Conservation (phyloP, 2,888 invertebrate genomes). For the Thyatira batis region DNA sequence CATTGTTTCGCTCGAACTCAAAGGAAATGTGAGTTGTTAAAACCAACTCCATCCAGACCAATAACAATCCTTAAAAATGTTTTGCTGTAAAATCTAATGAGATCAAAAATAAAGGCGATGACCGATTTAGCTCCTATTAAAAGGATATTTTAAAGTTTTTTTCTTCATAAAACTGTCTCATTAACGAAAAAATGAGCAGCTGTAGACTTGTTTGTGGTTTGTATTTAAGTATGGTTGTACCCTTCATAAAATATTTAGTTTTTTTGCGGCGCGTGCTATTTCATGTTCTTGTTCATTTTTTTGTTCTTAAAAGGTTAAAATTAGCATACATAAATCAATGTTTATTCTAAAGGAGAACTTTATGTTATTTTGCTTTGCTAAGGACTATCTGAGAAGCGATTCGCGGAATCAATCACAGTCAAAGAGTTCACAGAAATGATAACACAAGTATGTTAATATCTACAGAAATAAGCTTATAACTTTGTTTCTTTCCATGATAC, state of each 20-base stretch:
- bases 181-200: background rate
- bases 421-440: background rate
- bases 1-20: no score
- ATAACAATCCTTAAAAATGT: background rate
- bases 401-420: background rate
- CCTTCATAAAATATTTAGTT: background rate
- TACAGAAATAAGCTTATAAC: constrained; percentile 3
- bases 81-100: background rate
- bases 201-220: background rate
- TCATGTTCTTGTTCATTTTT: background rate
- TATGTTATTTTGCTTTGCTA: background rate
- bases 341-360: background rate
- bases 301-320: background rate
- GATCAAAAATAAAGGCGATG: background rate
- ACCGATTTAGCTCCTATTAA: background rate
- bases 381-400: background rate
- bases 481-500: constrained; percentile 3
- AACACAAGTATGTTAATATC: background rate
- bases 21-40: no score
- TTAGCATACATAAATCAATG: background rate
- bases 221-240: background rate
- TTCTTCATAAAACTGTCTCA: background rate
- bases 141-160: background rate
- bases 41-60: background rate
- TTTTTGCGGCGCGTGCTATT: background rate